Base-by-base conservation (phyloP, 1,140 invertebrate genomes). In the Samia ricini region DNA sequence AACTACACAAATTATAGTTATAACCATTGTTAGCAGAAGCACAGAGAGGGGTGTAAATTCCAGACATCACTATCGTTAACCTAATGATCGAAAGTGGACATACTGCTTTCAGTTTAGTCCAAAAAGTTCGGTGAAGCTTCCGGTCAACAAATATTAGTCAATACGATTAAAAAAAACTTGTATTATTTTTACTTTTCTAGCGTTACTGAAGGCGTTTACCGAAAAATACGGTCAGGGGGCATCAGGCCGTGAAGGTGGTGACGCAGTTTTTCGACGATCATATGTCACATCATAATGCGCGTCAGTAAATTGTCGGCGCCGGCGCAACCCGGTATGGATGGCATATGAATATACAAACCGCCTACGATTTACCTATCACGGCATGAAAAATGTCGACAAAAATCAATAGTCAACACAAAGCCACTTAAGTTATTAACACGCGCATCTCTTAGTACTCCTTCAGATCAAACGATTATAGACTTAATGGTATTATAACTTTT, bases 161-260 rank as follows among this genome's bases (percentile, higher is more conserved):
- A n/a, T n/a, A n/a, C n/a, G n/a, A n/a, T n/a, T n/a, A n/a, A n/a
- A n/a, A n/a, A n/a, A n/a, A n/a, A n/a, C n/a, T n/a, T n/a, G n/a
- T n/a, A n/a, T n/a, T n/a, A n/a, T n/a, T n/a, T n/a, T n/a, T n/a
- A n/a, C n/a, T n/a, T n/a, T n/a, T n/a, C n/a, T n/a, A n/a, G n/a
- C n/a, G n/a, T n/a, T n/a, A n/a, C n/a, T n/a, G n/a, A n/a, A n/a
- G 7, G 21, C 4, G 19, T 20, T 8, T 52, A 23, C 51, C 22
- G 20, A 22, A 23, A 52, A 52, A 22, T 8, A 8, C 51, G 20
- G 51, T 22, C 20, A 61, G 58, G 50, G 62, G 59, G 68, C 71
- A 72, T 50, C 69, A 65, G 68, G 63, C 68, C 73, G 71, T 79
- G 76, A 81, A 78, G 76, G 70, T 74, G 75, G 75, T 64, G 74